phyloP scores from a whole-genome alignment of 1,140 invertebrate genomes.

The Eueides isabella region DNA sequence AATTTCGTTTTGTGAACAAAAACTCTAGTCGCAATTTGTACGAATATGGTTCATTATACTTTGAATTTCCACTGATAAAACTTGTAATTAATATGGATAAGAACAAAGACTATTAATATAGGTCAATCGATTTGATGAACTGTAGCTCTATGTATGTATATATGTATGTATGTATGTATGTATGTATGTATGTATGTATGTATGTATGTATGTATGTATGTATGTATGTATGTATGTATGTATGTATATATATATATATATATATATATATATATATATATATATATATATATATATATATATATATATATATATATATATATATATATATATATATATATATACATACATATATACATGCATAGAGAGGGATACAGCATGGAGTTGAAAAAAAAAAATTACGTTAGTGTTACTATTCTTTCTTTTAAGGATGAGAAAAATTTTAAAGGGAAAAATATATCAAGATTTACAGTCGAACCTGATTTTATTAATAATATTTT shows the following conservation, averaged over 20 bases:
- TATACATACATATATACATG: no score
- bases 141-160: background rate
- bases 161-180: background rate
- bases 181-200: no score
- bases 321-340: no score
- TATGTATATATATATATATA: no score
- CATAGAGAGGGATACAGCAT: no score
- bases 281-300: background rate
- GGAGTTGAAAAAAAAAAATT: no score
- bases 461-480: background rate
- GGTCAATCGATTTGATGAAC: constrained; percentile 4
- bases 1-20: no score
- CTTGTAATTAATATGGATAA: background rate
- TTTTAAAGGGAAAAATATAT: background rate
- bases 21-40: background rate
- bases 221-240: background rate
- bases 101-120: constrained; percentile 48
- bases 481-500: constrained; percentile 1
- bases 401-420: no score
- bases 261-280: no score
- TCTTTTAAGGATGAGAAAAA: background rate
- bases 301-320: no score
- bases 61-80: constrained; percentile 9
- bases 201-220: background rate
- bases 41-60: background rate